Base-by-base conservation (phyloP, 1,140 invertebrate species). In the Harlomillsia oculata region DNA sequence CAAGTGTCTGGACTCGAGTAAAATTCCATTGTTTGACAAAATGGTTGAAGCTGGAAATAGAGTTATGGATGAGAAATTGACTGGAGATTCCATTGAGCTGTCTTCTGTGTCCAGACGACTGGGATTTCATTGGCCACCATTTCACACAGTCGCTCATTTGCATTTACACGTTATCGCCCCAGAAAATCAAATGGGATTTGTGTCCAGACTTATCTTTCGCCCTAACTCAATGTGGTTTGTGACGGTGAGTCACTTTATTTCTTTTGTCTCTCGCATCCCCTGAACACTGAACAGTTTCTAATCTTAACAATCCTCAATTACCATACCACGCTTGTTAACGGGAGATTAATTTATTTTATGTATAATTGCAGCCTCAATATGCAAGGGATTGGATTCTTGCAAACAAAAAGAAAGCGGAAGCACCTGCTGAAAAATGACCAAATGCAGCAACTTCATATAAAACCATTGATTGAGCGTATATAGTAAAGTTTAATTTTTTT, bases 111-210 rank as follows among this genome's bases (percentile, higher is more conserved):
- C 18, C 3, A 56, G 55, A 25, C 16, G 51, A 25, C 8, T 86
- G 43, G 91, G 91, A 1, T 95, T 92, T 70, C 90, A 95, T 68
- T 87, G 87, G 83, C 89, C 91, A 20, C 91, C 91, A 1, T 94
- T 93, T 70, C 82, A 84, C 44, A 82, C 81, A 6, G 78, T 96
- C 0, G 70, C 74, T 45, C 91, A 96, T 73, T 74, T 95, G 3
- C 90, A 95, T 72, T 72, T 96, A 30, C 91, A 96, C 65, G 79
- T 83, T 0, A 92, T 96, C 56, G 82, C 82, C 2, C 89, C 89
- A 2, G 74, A 78, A 11, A 77, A 77, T n/a, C 73, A 83, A 62
- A 89, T 95, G 82, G 74, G 77, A 0, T 80, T 83, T 21, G 54
- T 89, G 5, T 72, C 76, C 13, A 76, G 74, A 53, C 54, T 79